Conservation (phyloP, 2,797 vertebrate genomes). For the Premnoplex brunnescens region DNA sequence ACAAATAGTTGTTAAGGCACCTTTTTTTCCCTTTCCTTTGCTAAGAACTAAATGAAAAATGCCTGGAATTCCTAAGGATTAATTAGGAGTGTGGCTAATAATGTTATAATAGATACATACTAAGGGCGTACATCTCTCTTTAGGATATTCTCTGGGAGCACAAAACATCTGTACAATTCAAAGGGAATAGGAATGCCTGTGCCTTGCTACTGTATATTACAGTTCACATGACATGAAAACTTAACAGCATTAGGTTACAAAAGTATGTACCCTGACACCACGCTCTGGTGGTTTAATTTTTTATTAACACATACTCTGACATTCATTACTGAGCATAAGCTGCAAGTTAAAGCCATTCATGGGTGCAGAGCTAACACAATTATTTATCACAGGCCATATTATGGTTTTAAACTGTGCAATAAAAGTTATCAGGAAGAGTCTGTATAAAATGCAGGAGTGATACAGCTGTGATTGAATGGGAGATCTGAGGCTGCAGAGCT, state of each 20-base stretch:
- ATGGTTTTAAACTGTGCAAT: neutral
- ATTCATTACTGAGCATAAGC: neutral
- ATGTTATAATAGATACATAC: constrained; percentile 79
- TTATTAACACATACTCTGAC: neutral
- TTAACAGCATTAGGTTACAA: constrained; percentile 14
- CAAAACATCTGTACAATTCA: constrained; percentile 44
- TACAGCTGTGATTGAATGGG: neutral
- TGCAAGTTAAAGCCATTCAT: neutral
- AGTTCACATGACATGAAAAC: neutral
- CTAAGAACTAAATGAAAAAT: constrained; percentile 78
- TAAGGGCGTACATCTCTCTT: constrained; percentile 64
- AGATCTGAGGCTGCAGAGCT: neutral
- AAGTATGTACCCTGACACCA: neutral
- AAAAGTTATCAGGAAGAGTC: neutral
- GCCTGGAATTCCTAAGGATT: constrained; percentile 84
- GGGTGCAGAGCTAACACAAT: neutral
- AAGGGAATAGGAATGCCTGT: neutral
- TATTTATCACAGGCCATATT: neutral
- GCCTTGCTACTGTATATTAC: constrained; percentile 23
- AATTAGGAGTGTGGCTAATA: constrained; percentile 84
- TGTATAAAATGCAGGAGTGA: neutral
- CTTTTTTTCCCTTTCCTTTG: constrained; percentile 73
- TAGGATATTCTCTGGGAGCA: neutral
- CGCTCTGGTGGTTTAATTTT: neutral
- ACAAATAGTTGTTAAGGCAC: constrained; percentile 84